Percentiles rank a stretch among this genome's conserved stretches.
phyloP scores from a whole-genome alignment of 2,797 vertebrate species.

The Liasis olivaceus region DNA sequence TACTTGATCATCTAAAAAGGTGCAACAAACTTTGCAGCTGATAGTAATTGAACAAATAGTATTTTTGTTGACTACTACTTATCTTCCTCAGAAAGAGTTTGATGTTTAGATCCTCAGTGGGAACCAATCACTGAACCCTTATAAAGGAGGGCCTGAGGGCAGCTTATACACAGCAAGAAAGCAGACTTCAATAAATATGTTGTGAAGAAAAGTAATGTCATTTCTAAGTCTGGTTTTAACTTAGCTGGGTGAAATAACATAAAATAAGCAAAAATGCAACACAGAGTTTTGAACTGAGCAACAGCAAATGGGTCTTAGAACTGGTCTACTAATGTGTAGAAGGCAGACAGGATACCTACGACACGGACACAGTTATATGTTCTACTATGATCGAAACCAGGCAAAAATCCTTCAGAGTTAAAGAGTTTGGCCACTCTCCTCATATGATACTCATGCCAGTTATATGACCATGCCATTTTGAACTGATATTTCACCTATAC shows the following conservation, averaged over 20 bases:
- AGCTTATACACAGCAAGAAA: constrained; percentile 2
- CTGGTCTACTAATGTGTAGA: not conserved
- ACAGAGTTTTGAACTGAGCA: not conserved
- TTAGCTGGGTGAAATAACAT: not conserved
- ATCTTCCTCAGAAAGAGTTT: not conserved
- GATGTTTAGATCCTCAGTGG: not conserved
- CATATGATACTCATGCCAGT: too few relatives aligned
- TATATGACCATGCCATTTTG: too few relatives aligned
- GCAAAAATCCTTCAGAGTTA: too few relatives aligned
- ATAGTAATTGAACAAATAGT: not conserved
- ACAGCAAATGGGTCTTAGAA: not conserved
- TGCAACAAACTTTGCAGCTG: not conserved
- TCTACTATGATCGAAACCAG: too few relatives aligned
- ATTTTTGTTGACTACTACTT: not conserved
- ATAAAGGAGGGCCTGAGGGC: not conserved
- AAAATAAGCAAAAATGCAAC: not conserved
- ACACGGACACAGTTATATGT: not conserved
- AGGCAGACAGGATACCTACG: not conserved
- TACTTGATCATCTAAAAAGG: not conserved
- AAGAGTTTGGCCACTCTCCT: too few relatives aligned
- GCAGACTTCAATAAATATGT: constrained; percentile 23
- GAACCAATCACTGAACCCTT: not conserved
- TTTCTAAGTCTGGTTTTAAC: constrained; percentile 7
- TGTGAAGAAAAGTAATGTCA: constrained; percentile 28
- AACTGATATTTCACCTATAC: too few relatives aligned